These are phyloP conservation scores for Smutsia gigantea DNA, from an alignment of 2,797 vertebrate species.

Conservation along the genomic window DNA sequence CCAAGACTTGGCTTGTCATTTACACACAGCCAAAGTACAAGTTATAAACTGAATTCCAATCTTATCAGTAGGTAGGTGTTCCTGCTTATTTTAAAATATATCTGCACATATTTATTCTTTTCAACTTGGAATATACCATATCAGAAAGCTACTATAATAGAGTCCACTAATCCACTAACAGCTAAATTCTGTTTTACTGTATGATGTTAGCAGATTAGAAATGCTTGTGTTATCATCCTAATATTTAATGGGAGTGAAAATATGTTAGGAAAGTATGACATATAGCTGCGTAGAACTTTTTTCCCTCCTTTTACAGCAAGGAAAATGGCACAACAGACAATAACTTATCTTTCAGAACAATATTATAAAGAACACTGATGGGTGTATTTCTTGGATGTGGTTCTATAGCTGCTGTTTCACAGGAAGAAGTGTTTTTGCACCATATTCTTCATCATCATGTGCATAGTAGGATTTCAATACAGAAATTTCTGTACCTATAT, in stretches of 20 bases:
- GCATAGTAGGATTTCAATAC: neutral
- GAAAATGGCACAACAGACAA: neutral
- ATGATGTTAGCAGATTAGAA: neutral
- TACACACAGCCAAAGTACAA: neutral
- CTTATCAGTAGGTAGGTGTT: neutral
- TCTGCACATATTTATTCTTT: neutral
- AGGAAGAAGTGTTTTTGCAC: neutral
- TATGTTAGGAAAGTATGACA: neutral
- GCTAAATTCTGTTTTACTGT: neutral
- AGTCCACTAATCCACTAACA: neutral
- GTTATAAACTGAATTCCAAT: neutral
- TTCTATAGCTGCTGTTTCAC: neutral
- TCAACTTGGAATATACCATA: neutral
- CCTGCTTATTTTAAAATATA: neutral
- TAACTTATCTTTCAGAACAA: neutral
- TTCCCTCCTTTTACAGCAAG: neutral
- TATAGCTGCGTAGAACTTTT: neutral
- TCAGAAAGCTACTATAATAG: neutral
- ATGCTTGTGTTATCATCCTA: neutral
- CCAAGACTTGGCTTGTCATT: neutral
- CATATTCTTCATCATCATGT: neutral
- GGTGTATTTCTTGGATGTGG: neutral
- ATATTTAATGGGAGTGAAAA: neutral
- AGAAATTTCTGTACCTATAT: neutral
- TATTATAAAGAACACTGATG: neutral